These are phyloP conservation scores for Zygogramma bicolorata DNA, from an alignment of 2,888 invertebrate species.

Conservation along the genomic window DNA sequence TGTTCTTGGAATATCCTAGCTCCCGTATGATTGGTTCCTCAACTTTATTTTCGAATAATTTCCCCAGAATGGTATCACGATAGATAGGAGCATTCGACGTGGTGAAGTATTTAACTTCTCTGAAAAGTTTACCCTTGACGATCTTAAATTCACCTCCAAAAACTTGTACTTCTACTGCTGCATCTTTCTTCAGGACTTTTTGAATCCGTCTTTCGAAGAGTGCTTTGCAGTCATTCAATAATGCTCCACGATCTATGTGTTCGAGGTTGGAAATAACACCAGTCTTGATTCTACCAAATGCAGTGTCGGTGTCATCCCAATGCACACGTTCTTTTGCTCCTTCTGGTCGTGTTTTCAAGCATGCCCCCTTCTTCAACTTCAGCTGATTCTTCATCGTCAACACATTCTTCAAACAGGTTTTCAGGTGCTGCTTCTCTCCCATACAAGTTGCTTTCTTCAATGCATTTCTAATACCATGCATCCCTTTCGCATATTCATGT, in stretches of 20 bases:
- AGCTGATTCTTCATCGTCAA: not conserved
- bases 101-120: not conserved
- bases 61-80: not conserved
- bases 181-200: constrained; percentile 27
- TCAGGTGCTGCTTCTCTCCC: not conserved
- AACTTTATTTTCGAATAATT: not conserved
- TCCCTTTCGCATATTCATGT: not conserved
- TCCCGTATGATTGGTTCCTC: not conserved
- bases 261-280: constrained; percentile 22
- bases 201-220: constrained; percentile 29
- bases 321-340: not conserved
- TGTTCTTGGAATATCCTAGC: not conserved
- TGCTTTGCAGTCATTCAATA: constrained; percentile 32
- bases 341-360: not conserved
- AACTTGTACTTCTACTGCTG: constrained; percentile 46
- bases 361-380: constrained; percentile 8
- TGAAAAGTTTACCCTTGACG: not conserved
- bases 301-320: constrained; percentile 21
- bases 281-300: constrained; percentile 13
- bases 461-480: not conserved
- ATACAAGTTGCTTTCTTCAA: not conserved
- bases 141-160: constrained; percentile 35
- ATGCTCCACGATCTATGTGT: constrained; percentile 37
- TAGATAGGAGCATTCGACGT: not conserved
- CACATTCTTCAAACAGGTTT: not conserved